phyloP scores from a whole-genome alignment of 1,140 invertebrate genomes.

The Drosophila subobscura region DNA sequence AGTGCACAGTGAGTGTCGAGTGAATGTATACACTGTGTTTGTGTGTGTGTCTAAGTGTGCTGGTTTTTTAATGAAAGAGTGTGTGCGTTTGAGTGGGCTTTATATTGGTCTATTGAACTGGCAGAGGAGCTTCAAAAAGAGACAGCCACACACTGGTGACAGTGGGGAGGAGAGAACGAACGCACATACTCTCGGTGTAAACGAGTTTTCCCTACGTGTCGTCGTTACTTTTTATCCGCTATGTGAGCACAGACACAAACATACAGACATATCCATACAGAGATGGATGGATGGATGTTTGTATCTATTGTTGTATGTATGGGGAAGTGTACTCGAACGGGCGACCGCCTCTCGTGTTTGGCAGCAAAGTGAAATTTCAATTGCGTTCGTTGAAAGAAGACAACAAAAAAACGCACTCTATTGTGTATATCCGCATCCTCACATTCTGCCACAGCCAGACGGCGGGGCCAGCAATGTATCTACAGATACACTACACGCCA shows the following conservation, averaged over 20 bases:
- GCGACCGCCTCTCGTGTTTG: constrained; percentile 30
- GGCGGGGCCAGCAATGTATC: constrained; percentile 16
- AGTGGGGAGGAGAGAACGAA: constrained; percentile 21
- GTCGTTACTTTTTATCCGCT: constrained; percentile 25
- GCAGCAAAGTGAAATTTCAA: constrained; percentile 71
- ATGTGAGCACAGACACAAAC: constrained; percentile 15
- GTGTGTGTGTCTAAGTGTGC: constrained; percentile 8
- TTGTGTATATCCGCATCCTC: constrained; percentile 10
- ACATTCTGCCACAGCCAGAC: not conserved
- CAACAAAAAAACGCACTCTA: constrained; percentile 45
- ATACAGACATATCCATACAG: constrained; percentile 5
- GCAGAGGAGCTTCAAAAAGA: constrained; percentile 59
- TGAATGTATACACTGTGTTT: constrained; percentile 10
- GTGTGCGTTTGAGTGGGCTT: constrained; percentile 38
- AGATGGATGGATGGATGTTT: not conserved
- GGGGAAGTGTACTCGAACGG: constrained; percentile 57
- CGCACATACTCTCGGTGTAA: constrained; percentile 38
- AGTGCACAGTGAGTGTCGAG: constrained; percentile 74
- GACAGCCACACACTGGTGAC: constrained; percentile 44
- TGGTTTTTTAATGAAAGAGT: constrained; percentile 3
- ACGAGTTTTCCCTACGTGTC: constrained; percentile 62
- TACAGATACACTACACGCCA: constrained; percentile 24
- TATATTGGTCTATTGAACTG: constrained; percentile 67
- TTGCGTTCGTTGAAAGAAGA: constrained; percentile 43
- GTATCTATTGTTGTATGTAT: constrained; percentile 10